phyloP scores from a whole-genome alignment of 2,113 vertebrate species.

The Antennarius striatus region DNA sequence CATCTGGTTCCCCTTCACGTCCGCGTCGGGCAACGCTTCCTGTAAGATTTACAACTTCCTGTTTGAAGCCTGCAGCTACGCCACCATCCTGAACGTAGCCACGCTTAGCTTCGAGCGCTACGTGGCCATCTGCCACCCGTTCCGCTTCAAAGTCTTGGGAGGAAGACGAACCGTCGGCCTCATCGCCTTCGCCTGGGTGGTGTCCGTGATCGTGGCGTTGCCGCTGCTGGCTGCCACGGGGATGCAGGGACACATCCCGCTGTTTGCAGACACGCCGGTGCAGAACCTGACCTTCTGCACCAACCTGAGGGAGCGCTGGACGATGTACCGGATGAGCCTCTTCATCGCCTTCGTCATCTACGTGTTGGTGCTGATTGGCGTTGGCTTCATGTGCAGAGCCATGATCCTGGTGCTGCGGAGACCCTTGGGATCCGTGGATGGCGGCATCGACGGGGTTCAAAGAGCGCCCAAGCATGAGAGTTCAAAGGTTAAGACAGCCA shows the following conservation, averaged over 20 bases:
- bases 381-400: constrained; percentile 89
- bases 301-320: constrained; percentile 85
- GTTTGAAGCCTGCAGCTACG: constrained; percentile 94
- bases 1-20: constrained; percentile 89
- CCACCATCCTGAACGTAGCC: constrained; percentile 91
- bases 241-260: constrained; percentile 81
- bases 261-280: accelerated
- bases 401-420: constrained; percentile 85
- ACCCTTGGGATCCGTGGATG: constrained; percentile 58
- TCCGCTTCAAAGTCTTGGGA: constrained; percentile 82
- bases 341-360: constrained; percentile 88
- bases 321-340: constrained; percentile 85
- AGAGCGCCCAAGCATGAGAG: constrained; percentile 67
- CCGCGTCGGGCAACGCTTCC: constrained; percentile 69
- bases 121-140: constrained; percentile 92
- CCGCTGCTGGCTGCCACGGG: constrained; percentile 90
- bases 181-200: constrained; percentile 88
- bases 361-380: constrained; percentile 82
- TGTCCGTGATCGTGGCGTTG: constrained; percentile 85
- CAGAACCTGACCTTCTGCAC: constrained; percentile 92
- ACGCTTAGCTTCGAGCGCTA: constrained; percentile 96
- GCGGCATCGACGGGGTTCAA: not conserved
- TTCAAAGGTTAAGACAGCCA: constrained; percentile 75
- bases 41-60: constrained; percentile 94
- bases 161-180: constrained; percentile 78